Conservation (phyloP, 2,113 vertebrate species). For the Dicerorhinus sumatrensis region DNA sequence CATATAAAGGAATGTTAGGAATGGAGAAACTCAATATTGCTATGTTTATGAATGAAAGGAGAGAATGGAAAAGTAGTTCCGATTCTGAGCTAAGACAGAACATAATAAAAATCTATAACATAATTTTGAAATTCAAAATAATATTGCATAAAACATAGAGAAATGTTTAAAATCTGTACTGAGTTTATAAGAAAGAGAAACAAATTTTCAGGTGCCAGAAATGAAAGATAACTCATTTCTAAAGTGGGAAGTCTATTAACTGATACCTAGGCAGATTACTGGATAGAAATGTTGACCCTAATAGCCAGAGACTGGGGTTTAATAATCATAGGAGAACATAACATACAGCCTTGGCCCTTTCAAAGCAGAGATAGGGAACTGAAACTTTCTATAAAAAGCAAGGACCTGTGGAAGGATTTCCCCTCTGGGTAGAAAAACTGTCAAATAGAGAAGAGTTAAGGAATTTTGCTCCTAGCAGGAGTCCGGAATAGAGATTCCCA, state of each 20-base stretch:
- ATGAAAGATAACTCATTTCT: neutral
- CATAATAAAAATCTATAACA: constrained; percentile 30
- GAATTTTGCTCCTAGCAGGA: neutral
- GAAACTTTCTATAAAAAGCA: neutral
- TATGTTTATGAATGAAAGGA: neutral
- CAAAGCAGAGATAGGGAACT: neutral
- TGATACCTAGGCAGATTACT: neutral
- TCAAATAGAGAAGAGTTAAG: neutral
- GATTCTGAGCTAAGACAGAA: neutral
- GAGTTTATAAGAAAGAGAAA: neutral
- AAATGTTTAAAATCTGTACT: constrained; percentile 29
- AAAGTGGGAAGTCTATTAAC: neutral
- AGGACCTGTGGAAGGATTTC: neutral
- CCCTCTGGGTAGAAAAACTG: neutral
- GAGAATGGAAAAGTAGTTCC: constrained; percentile 18
- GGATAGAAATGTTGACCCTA: neutral
- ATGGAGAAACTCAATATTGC: neutral
- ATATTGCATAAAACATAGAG: constrained; percentile 24
- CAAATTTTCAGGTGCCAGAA: neutral
- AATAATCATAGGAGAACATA: neutral
- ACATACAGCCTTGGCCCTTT: neutral
- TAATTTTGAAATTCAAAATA: constrained; percentile 48
- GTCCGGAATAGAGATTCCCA: neutral
- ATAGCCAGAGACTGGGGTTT: neutral
- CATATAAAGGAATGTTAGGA: neutral